Evolutionary conservation across 2,113 vertebrate genomes (phyloP).

Genomic region (Lutjanus erythropterus): DNA sequence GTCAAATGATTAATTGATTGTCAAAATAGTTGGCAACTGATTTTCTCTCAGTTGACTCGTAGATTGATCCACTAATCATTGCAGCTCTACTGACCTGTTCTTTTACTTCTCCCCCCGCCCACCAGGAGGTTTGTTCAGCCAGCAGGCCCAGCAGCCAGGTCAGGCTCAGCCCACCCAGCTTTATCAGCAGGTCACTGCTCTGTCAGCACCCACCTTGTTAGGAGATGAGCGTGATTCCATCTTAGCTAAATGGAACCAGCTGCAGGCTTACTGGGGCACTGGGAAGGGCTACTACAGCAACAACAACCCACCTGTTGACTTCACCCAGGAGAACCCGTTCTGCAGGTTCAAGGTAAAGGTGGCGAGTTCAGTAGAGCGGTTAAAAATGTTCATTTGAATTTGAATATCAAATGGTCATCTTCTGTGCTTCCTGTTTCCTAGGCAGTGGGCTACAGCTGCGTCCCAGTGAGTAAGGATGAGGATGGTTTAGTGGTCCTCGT

Average conservation of each 20-base stretch:
- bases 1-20: too few species aligned
- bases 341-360: conserved; percentile 95
- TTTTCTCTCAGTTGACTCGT: too few species aligned
- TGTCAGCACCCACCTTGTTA: conserved; percentile 93
- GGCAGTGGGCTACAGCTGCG: conserved; percentile 97
- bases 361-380: neutral
- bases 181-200: conserved; percentile 95
- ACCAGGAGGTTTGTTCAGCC: conserved; percentile 90
- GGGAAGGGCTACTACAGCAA: conserved; percentile 97
- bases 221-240: conserved; percentile 97
- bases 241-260: conserved; percentile 98
- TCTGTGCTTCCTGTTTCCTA: conserved; percentile 63
- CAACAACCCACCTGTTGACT: conserved; percentile 93
- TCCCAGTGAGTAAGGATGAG: conserved; percentile 95
- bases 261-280: conserved; percentile 98
- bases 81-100: too few species aligned
- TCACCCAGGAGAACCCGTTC: conserved; percentile 96
- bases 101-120: neutral
- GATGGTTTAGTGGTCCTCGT: conserved; percentile 93
- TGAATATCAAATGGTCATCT: neutral
- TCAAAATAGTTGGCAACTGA: too few species aligned
- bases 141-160: conserved; percentile 87
- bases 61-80: too few species aligned
- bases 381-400: neutral
- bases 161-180: conserved; percentile 92